phyloP scores from a whole-genome alignment of 2,797 vertebrate species.

The Scarus forsteni region DNA sequence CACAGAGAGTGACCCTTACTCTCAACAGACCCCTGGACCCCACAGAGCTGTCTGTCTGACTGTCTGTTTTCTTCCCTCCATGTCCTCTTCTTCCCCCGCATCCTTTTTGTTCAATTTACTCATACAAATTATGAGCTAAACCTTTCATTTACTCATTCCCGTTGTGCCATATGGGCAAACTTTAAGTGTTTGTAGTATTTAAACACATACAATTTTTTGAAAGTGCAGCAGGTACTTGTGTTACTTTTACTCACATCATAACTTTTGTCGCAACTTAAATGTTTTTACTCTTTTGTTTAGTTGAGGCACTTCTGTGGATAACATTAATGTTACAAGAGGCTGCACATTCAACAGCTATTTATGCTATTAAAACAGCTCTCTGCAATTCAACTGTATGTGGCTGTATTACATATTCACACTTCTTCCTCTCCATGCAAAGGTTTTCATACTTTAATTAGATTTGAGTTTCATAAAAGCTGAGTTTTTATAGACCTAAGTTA shows the following conservation, averaged over 20 bases:
- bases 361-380: background rate
- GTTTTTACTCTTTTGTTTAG: background rate
- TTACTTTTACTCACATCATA: background rate
- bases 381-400: background rate
- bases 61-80: conserved; percentile 7
- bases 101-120: conserved; percentile 2
- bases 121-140: background rate
- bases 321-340: background rate
- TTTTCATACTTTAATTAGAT: too few relatives aligned
- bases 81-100: background rate
- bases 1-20: conserved; percentile 53
- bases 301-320: background rate
- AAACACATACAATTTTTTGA: background rate
- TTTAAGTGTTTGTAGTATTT: background rate
- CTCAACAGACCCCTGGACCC: conserved; percentile 30
- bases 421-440: too few relatives aligned
- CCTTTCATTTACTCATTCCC: background rate
- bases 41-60: background rate
- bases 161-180: background rate
- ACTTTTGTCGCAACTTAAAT: background rate
- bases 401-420: background rate
- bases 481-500: too few relatives aligned
- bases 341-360: background rate
- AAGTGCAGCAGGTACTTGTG: background rate
- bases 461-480: too few relatives aligned